phyloP scores from a whole-genome alignment of 2,797 vertebrate species.

The Hoplostethus mediterraneus region DNA sequence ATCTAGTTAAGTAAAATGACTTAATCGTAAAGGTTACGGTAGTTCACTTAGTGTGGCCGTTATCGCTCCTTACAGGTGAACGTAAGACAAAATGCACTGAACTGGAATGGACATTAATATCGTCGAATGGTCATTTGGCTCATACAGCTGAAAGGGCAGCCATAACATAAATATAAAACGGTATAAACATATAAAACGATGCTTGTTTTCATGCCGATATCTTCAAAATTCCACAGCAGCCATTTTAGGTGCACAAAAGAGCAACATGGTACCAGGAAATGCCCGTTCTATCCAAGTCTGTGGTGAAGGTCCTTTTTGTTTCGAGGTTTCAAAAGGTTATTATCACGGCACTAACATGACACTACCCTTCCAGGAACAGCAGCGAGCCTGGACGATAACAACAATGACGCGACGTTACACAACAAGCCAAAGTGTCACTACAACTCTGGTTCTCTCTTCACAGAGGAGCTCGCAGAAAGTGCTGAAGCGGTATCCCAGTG shows the following conservation, averaged over 20 bases:
- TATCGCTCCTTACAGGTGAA: constrained; percentile 11
- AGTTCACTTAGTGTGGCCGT: background rate
- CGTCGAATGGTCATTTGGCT: too few relatives aligned
- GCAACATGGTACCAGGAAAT: too few relatives aligned
- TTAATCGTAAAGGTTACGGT: background rate
- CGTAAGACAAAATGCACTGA: background rate
- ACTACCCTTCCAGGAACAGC: constrained; percentile 18
- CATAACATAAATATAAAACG: background rate
- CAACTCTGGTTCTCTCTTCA: constrained; percentile 24
- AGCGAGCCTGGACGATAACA: constrained; percentile 12
- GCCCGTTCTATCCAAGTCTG: too few relatives aligned
- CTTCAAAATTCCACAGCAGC: too few relatives aligned
- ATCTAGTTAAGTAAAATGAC: constrained; percentile 1
- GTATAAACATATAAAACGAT: too few relatives aligned
- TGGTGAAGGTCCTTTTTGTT: background rate
- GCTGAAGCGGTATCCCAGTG: constrained; percentile 31
- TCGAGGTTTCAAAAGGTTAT: constrained; percentile 7
- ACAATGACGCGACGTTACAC: constrained; percentile 47
- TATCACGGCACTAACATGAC: background rate
- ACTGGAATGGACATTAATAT: too few relatives aligned
- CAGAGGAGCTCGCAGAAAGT: constrained; percentile 32
- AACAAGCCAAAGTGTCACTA: constrained; percentile 40
- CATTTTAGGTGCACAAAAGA: too few relatives aligned
- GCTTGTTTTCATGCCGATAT: too few relatives aligned
- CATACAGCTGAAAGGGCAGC: background rate